These are phyloP conservation scores for Apamea sordens DNA, from an alignment of 2,888 invertebrate species.

Conservation along the genomic window DNA sequence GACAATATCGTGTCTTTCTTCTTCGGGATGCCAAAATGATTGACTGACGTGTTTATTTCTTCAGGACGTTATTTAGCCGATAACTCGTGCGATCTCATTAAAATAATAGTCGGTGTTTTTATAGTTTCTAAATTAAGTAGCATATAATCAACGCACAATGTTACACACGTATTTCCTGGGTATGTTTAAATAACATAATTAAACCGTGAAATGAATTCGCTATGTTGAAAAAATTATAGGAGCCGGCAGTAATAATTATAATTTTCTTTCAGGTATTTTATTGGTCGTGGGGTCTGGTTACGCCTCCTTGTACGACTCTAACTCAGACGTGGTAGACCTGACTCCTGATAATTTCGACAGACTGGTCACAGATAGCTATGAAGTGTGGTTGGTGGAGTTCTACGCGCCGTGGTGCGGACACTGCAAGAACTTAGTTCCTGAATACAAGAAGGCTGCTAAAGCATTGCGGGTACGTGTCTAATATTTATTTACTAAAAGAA, in stretches of 20 bases:
- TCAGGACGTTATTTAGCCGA: constrained; percentile 63
- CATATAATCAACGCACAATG: constrained; percentile 78
- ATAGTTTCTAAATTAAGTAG: constrained; percentile 69
- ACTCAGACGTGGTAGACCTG: constrained; percentile 95
- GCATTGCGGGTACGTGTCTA: constrained; percentile 94
- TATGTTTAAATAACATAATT: constrained; percentile 82
- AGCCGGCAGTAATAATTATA: constrained; percentile 59
- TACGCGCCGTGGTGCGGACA: constrained; percentile 99
- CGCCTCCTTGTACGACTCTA: constrained; percentile 91
- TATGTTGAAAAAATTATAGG: constrained; percentile 24
- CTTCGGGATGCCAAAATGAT: constrained; percentile 66
- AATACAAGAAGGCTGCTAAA: constrained; percentile 97
- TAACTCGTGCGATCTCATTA: constrained; percentile 68
- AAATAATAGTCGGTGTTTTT: constrained; percentile 64
- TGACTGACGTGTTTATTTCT: constrained; percentile 84
- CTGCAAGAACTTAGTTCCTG: constrained; percentile 96
- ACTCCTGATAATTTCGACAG: constrained; percentile 97
- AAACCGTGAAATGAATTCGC: constrained; percentile 71
- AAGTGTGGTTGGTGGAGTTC: constrained; percentile 98
- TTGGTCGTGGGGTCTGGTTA: constrained; percentile 78
- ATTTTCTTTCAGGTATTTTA: constrained; percentile 82
- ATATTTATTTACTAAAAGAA: constrained; percentile 51
- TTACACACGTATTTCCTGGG: constrained; percentile 79
- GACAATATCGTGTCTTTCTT: constrained; percentile 76
- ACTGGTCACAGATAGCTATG: constrained; percentile 95